Conservation (phyloP, 2,888 invertebrate genomes). For the Taphrorychus bicolor region DNA sequence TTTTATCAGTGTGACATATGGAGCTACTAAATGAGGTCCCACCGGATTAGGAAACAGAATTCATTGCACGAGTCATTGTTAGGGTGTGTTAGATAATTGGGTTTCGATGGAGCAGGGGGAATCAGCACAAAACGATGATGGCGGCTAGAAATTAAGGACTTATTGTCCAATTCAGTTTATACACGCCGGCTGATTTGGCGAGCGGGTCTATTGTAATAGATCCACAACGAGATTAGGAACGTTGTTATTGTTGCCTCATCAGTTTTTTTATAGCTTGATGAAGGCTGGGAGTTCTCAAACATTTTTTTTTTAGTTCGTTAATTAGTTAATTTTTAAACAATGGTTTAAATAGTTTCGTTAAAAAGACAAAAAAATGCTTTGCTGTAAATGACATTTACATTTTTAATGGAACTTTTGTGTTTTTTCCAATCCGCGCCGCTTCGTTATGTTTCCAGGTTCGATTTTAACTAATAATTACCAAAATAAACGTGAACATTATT, state of each 20-base stretch:
- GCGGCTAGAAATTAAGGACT: conserved; percentile 7
- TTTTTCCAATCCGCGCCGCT: too few relatives aligned
- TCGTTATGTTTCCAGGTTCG: too few relatives aligned
- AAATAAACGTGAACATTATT: too few relatives aligned
- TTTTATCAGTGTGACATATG: not conserved
- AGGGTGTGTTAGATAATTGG: conserved; percentile 1
- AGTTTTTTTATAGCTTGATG: too few relatives aligned
- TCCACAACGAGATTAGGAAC: not conserved
- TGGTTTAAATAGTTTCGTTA: too few relatives aligned
- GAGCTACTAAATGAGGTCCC: not conserved
- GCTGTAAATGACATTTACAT: too few relatives aligned
- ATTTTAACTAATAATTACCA: too few relatives aligned
- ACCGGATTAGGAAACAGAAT: conserved; percentile 2
- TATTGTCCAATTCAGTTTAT: conserved; percentile 1
- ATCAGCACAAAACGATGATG: conserved; percentile 7
- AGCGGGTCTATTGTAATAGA: not conserved
- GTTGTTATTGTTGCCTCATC: not conserved
- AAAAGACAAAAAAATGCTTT: too few relatives aligned
- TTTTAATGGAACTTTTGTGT: too few relatives aligned
- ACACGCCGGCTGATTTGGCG: not conserved
- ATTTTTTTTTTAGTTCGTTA: too few relatives aligned
- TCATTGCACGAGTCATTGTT: conserved; percentile 4
- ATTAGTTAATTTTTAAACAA: too few relatives aligned
- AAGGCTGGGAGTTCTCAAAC: too few relatives aligned
- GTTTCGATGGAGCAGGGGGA: conserved; percentile 4